Base-by-base conservation (phyloP, 2,797 vertebrate species). In the Arrhamphus sclerolepis region DNA sequence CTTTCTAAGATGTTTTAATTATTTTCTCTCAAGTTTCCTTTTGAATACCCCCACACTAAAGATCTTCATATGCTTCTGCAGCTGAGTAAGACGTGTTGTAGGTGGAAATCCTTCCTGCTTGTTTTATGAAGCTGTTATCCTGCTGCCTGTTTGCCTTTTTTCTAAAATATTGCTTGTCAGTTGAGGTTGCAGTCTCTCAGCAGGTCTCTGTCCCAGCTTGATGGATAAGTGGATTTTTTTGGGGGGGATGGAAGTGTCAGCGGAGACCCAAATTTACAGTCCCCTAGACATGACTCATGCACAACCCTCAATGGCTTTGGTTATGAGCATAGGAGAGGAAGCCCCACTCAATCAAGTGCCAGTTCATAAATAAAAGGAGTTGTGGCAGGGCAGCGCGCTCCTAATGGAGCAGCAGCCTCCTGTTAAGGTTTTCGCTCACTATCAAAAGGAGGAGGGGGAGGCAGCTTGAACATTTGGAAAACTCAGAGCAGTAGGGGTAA, bases 341-440 rank as follows among this genome's bases (percentile, higher is more conserved):
- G 91, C 85, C 85, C 81, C 81, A 85, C 85, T 91, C 85, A 82
- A 88, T 91, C 89, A 91, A 89, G 77, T 87, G 86, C 84, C 87
- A 90, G 85, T 84, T 84, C 88, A 91, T 92, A 91, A 92, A 92
- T 92, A 86, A 90, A 84, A 81, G 78, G 62, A 46, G 60, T 77
- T 82, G 82, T 87, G 87, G 84, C 87, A 89, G 70, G 59, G 72
- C 72, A 75, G 57, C 68, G 75, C 70, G 63, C 69, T 85, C 78
- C 72, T 84, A 89, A 90, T 85, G 82, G 84, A 84, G 84, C 76
- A 70, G 70, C 83, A 81, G 75, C 80, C 70, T 78, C 72, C 82
- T 77, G 85, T 85, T 78, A 79, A 80, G 72, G 67, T 80, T 88
- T 90, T 90, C 72, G 73, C 82, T 87, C 67, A 72, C 76, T 76